phyloP scores from a whole-genome alignment of 64 coral and sea anemone genomes.

The Exaiptasia diaphana region DNA sequence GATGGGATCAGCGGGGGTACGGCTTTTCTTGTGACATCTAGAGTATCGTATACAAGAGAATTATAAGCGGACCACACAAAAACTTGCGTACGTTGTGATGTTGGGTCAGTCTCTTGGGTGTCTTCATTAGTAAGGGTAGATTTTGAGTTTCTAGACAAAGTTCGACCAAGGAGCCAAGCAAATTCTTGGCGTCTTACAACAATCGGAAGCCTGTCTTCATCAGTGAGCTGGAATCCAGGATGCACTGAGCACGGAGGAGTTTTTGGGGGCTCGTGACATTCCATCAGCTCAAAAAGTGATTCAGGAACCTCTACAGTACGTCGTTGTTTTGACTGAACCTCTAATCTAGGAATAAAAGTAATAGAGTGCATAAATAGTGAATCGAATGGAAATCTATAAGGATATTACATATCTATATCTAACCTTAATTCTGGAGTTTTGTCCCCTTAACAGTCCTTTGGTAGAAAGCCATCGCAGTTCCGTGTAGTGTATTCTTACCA shows the following conservation, averaged over 20 bases:
- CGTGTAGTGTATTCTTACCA: background rate
- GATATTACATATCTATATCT: background rate
- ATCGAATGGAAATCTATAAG: background rate
- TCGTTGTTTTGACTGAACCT: conserved; percentile 8
- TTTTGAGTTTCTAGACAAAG: background rate
- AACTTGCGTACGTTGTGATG: background rate
- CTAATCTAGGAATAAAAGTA: conserved; percentile 12
- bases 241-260: conserved; percentile 12
- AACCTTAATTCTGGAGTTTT: background rate
- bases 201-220: conserved; percentile 37
- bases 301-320: background rate
- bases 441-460: background rate
- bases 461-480: conserved; percentile 5
- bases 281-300: conserved; percentile 32
- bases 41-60: conserved; percentile 16
- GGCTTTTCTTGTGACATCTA: background rate
- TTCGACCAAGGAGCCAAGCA: conserved; percentile 50
- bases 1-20: conserved; percentile 27
- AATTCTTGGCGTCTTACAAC: conserved; percentile 38
- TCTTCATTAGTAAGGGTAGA: background rate
- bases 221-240: conserved; percentile 1
- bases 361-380: background rate
- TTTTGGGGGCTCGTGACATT: conserved; percentile 33
- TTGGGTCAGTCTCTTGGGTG: background rate
- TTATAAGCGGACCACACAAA: conserved; percentile 39